Base-by-base conservation (phyloP, 2,888 invertebrate genomes). In the Crocallis elinguaria region DNA sequence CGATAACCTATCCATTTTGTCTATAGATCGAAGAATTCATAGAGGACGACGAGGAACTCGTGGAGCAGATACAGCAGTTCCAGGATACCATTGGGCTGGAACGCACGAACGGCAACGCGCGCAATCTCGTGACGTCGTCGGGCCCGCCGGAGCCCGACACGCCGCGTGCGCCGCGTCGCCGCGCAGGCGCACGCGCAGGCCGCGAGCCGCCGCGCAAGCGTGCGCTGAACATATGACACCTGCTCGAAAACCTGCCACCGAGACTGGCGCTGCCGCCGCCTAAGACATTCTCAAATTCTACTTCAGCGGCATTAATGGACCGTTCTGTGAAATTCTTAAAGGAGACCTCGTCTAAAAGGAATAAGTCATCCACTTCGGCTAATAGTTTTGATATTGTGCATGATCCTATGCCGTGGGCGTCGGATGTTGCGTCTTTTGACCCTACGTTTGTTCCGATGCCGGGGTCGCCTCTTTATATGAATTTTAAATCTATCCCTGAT, bases 21-120 rank as follows among this genome's bases (percentile, higher is more conserved):
- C 77, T n/a, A n/a, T n/a, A 92, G 92, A 88, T 92, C 62, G 84
- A 85, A 56, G 91, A 90, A 64, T 57, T 89, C 1, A 82, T 90
- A 23, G 84, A 89, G 33, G 83, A 80, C 67, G 88, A 91, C 72
- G 84, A 84, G 49, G 88, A 88, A 58, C 64, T 91, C 3, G 77
- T 89, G 57, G 75, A 75, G 53, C 79, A 83, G 30, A 75, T 92
- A 30, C 78, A 73, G 16, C 75, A 76, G 46, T 89, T 90, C 77
- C 86, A 88, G 44, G 77, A 81, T 66, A 84, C 75, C 14, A 85
- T 86, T 60, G 85, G 84, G 0, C 57, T 73, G 45, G 76, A 82
- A 71, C 65, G 77, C 33, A 69, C 76, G 33, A 73, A 84, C 65
- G 86, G 87, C 9, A 89, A 89, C 75, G 56, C 78, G 39, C 85